A percentile compares a stretch with the other conserved stretches of the same genome.
These are phyloP conservation scores for Augochlorella aurata DNA, from an alignment of 2,888 invertebrate genomes.

Conservation along the genomic window DNA sequence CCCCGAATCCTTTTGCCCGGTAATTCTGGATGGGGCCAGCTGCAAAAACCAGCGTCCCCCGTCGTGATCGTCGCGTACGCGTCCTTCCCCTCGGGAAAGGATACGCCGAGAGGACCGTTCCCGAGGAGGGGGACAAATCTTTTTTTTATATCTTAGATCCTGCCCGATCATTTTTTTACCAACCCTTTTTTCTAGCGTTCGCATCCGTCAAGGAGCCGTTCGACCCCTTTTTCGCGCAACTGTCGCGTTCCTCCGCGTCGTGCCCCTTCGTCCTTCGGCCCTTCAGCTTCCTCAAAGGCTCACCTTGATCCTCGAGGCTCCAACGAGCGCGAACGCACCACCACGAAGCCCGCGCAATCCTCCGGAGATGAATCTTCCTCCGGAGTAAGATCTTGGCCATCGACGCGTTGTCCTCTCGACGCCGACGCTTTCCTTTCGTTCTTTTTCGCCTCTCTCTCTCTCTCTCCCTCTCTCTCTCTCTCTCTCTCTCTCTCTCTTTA, in stretches of 20 bases:
- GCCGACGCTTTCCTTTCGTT: not conserved
- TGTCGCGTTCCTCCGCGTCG: conserved; percentile 67
- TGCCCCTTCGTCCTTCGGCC: conserved; percentile 10
- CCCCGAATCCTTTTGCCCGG: conserved; percentile 77
- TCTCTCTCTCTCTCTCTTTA: not conserved
- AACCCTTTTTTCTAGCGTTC: conserved; percentile 78
- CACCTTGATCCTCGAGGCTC: conserved; percentile 35
- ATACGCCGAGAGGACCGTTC: conserved; percentile 67
- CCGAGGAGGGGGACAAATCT: conserved; percentile 72
- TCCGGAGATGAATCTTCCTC: conserved; percentile 46
- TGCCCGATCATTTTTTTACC: conserved; percentile 80
- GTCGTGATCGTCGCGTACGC: conserved; percentile 51
- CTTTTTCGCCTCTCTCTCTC: not conserved
- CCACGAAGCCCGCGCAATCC: conserved; percentile 15
- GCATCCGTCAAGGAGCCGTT: conserved; percentile 58
- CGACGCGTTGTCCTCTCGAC: conserved; percentile 27
- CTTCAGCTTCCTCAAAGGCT: conserved; percentile 41
- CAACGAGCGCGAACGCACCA: conserved; percentile 18
- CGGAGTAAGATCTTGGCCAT: conserved; percentile 12
- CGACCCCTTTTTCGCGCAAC: conserved; percentile 76
- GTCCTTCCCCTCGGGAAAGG: conserved; percentile 73
- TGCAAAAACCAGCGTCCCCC: conserved; percentile 77
- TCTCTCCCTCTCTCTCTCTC: not conserved
- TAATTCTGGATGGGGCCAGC: conserved; percentile 77
- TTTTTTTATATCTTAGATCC: conserved; percentile 78